Conservation (phyloP, 1,140 invertebrate genomes). For the Cyrtorhinus lividipennis region DNA sequence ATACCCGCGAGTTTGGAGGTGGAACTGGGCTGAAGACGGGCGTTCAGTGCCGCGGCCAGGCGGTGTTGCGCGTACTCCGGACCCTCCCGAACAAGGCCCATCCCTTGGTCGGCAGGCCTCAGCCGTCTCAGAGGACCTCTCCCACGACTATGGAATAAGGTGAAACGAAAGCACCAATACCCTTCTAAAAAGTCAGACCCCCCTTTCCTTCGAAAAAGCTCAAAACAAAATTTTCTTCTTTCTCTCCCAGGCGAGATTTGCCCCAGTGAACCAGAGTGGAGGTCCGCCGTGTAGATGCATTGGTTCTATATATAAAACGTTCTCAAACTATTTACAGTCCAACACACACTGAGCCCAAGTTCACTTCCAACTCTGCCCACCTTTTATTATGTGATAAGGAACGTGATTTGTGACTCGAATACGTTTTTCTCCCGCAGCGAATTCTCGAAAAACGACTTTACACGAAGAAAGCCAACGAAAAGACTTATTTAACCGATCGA, state of each 20-base stretch:
- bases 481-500: not conserved
- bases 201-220: no score
- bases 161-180: no score
- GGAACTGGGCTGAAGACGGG: not conserved
- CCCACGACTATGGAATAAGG: not conserved
- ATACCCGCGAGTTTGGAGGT: no score
- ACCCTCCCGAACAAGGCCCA: not conserved
- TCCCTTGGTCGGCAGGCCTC: not conserved
- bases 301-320: not conserved
- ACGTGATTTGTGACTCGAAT: not conserved
- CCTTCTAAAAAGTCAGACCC: no score
- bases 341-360: conserved; percentile 3
- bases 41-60: not conserved
- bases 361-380: not conserved
- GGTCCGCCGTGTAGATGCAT: not conserved
- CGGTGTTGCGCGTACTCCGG: not conserved
- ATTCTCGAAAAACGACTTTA: conserved; percentile 1
- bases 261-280: conserved; percentile 8
- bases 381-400: conserved; percentile 1
- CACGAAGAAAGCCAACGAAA: not conserved
- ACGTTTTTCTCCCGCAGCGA: not conserved
- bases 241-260: not conserved
- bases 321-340: conserved; percentile 9
- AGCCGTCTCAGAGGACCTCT: not conserved
- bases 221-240: no score